Evolutionary conservation across 2,113 vertebrate species (phyloP), one percentile per base, ranked within the genome.

Genomic region (Coptodon rendalli): DNA sequence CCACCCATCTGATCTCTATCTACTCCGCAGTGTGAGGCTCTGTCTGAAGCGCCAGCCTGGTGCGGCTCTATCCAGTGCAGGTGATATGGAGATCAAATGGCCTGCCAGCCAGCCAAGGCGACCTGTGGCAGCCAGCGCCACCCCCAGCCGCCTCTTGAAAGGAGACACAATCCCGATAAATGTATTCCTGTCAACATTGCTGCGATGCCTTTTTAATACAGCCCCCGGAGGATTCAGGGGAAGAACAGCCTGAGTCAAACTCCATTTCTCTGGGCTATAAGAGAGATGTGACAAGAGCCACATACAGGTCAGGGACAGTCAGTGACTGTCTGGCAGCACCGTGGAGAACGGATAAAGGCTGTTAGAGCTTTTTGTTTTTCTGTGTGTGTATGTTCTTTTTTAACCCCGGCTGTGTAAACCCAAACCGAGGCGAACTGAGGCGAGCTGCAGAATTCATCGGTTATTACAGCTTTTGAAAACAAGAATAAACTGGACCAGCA

Each of bases 161-260:
- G 89, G 86, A 89, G 95, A 96, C 93, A 95, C 93, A 93, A 97
- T 96, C 93, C 94, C 94, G 68, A 97, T 96, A 95, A 96, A 96
- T 93, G 95, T 96, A 96, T 96, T 96, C 94, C 94, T 96, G 95
- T 96, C 96, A 96, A 96, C 95, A 95, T 95, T 91, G 94, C 93
- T 93, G 92, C 91, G 81, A 92, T 94, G 93, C 93, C 93, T 96
- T 95, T 96, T 96, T 96, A 96, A 96, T 96, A 94, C 95, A 91
- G 91, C 89, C 95, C 94, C 95, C 22, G 19, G 94, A 95, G 96
- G 94, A 90, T 94, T 92, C 84, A 16, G 63, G 86, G 88, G 91
- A 93, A 91, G 92, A 95, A 84, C 92, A 95, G 90, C 66, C 84
- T 4, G 86, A 96, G 96, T 96, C 96, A 95, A 96, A 96, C 95